These are phyloP conservation scores for Chymomyza amoena DNA, from an alignment of 2,888 invertebrate species.

Conservation along the genomic window DNA sequence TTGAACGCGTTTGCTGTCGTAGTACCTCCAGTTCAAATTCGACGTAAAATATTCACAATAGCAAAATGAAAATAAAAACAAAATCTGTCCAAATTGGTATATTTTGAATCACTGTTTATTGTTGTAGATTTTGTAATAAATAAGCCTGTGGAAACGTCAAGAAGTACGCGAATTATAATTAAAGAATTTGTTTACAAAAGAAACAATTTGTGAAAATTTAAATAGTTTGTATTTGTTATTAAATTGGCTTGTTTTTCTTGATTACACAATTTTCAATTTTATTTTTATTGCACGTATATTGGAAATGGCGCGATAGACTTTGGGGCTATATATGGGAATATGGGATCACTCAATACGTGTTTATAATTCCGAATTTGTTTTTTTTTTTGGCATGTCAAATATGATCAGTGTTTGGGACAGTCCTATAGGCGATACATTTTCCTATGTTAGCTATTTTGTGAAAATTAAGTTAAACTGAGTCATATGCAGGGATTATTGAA, in stretches of 20 bases:
- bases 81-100: constrained; percentile 4
- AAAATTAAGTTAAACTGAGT: too few relatives aligned
- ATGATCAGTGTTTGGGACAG: too few relatives aligned
- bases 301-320: neutral
- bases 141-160: neutral
- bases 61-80: constrained; percentile 3
- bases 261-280: constrained; percentile 34
- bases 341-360: too few relatives aligned
- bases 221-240: constrained; percentile 40
- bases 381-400: too few relatives aligned
- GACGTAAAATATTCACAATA: constrained; percentile 8
- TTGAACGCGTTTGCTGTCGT: constrained; percentile 90
- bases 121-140: neutral
- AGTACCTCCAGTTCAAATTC: constrained; percentile 85
- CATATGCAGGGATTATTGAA: too few relatives aligned
- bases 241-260: constrained; percentile 32
- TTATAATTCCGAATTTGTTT: neutral
- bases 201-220: neutral
- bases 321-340: neutral
- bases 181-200: neutral
- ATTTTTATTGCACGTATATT: neutral
- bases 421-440: too few relatives aligned
- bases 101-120: neutral
- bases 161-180: neutral
- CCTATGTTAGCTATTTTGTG: too few relatives aligned